A percentile compares a stretch with the other conserved stretches of the same genome.
Evolutionary conservation across 1,140 invertebrate species (phyloP).

Genomic region (Bombus pascuorum): DNA sequence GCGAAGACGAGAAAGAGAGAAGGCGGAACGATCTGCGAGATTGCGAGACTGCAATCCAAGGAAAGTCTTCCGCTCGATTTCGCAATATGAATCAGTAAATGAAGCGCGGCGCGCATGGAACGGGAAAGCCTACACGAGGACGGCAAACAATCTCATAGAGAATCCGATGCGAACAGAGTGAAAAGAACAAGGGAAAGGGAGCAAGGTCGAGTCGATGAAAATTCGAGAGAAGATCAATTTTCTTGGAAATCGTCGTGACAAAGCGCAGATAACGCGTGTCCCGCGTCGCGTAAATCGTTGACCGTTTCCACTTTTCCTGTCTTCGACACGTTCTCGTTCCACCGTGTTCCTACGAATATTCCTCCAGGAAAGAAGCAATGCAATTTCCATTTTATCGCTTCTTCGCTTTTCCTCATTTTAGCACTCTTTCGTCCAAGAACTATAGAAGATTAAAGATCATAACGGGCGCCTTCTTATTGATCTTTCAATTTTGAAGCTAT

Average conservation of each 20-base stretch:
- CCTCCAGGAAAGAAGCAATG: not conserved
- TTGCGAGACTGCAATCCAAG: not conserved
- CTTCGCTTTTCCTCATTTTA: too few relatives aligned
- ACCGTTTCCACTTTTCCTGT: not conserved
- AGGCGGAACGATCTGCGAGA: not conserved
- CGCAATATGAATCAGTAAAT: constrained; percentile 32
- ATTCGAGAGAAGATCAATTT: not conserved
- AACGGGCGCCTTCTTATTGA: too few relatives aligned
- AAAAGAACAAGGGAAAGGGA: not conserved
- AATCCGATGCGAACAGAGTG: not conserved
- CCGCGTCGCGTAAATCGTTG: not conserved
- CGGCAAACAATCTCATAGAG: not conserved
- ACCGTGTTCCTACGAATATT: not conserved
- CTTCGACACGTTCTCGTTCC: not conserved
- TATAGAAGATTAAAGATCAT: too few relatives aligned
- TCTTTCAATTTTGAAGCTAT: too few relatives aligned
- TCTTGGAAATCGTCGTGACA: not conserved
- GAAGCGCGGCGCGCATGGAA: not conserved
- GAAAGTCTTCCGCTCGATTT: constrained; percentile 12
- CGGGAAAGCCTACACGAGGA: too few relatives aligned
- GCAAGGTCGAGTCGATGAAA: not conserved
- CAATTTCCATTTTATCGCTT: too few relatives aligned
- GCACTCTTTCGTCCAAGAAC: too few relatives aligned
- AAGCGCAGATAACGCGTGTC: not conserved
- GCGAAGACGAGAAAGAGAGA: not conserved